Evolutionary conservation across 1,140 invertebrate genomes (phyloP), one percentile per base, ranked within the genome.

Genomic region (Brachionus paranguensis): DNA sequence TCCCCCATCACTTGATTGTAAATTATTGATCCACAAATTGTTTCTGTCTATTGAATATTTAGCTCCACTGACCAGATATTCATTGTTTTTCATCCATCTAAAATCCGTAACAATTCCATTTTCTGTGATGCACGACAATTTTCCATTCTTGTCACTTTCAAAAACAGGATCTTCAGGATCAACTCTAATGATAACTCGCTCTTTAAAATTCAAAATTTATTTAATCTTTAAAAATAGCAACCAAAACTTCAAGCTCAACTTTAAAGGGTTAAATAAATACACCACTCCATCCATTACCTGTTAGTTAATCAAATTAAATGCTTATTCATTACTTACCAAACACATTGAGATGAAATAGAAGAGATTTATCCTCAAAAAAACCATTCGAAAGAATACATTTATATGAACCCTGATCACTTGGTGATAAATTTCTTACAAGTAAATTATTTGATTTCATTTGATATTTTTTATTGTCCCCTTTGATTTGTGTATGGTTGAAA

Each of bases 21-120:
- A 12, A 43, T 64, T 68, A 20, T 24, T 60, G 8, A 81, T 64
- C 29, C 37, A 64, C 12, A 81, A 45, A 29, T 24, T 20, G 29
- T 29, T 64, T 64, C 24, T 37, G 20, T 81, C 53, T 11, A 64
- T 81, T 37, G 3, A 14, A 17, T 81, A 81, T 47, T 81, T 81
- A 0, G n/a, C 8, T 20, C 78, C 78, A 47, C 10, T 81, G 12
- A n/a, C 27, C 20, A 81, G 47, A 12, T n/a, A 27, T 24, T 20
- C 24, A 24, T 47, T 41, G 27, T 81, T 68, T 81, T 64, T 81
- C 7, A 81, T 43, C 78, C 78, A 81, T 27, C 12, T 64, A 41
- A 81, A 20, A 27, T 60, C 29, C 1, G n/a, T 47, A 8, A 64
- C 29, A 41, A 60, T 29, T 45, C 53, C 78, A 33, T 81, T 81